Base-by-base conservation (phyloP, 1,140 invertebrate species). In the Gonatopus flavifemur region DNA sequence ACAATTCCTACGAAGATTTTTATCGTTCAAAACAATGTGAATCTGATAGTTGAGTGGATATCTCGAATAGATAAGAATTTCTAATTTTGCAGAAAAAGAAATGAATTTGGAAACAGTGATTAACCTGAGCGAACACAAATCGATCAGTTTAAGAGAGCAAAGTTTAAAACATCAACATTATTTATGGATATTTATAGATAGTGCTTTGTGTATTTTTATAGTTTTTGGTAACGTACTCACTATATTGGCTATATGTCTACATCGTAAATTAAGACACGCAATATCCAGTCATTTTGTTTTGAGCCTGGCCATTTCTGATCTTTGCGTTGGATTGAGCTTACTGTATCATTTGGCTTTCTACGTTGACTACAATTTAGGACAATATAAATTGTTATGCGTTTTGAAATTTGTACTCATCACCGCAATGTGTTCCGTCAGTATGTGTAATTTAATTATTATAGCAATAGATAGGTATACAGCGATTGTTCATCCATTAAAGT, bases 381-480 rank as follows among this genome's bases (percentile, higher is more conserved):
- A 65, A 8, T 72, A 81, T 47, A 81, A 84, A 55, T 70, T 69
- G 33, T 82, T 83, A 1, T 90, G 88, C 56, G 59, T 89, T 10
- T 72, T 86, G 66, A 78, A 87, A 56, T 89, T 90, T 66, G 84
- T 88, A 15, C 74, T 89, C 2, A 84, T 88, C 42, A 83, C 84
- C 42, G 80, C 88, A 53, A 86, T 86, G 39, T 89, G 87, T 66
- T 82, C 84, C 55, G 86, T 84, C 16, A 89, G 88, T 55, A 88
- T 94, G 61, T 85, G 86, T 69, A 93, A 91, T 55, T 82, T 94
- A 31, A 87, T 89, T 43, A 84, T 88, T 13, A 93, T 94, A 42
- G 89, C 91, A 9, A 78, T 91, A 18, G 91, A 94, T 73, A 83
- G 91, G 35, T 91, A 90, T 66, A 79, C 89, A 51, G 90, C 90